Conservation (phyloP, 2,797 vertebrate species). For the Coreius guichenoti region DNA sequence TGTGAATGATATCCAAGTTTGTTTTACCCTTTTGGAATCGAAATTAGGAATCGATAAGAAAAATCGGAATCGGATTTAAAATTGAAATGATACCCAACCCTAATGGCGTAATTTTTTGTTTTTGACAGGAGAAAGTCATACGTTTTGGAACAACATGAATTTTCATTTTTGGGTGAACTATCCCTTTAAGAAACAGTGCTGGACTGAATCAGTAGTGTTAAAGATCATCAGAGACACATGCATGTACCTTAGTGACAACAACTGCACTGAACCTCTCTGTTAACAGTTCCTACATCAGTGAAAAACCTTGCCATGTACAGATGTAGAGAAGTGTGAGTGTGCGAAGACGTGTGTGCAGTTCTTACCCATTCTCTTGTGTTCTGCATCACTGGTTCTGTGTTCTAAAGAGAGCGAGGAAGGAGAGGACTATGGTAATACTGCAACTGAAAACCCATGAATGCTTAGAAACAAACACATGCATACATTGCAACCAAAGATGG, state of each 20-base stretch:
- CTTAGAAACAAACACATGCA: conserved; percentile 13
- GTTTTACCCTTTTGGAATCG: too few relatives aligned
- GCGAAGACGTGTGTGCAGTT: conserved; percentile 21
- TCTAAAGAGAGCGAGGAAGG: conserved; percentile 65
- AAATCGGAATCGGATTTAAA: too few relatives aligned
- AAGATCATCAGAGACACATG: not conserved
- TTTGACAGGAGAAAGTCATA: not conserved
- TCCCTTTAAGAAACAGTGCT: not conserved
- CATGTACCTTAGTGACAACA: conserved; percentile 21
- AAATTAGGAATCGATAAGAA: too few relatives aligned
- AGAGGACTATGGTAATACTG: conserved; percentile 32
- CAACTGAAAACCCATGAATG: conserved; percentile 30
- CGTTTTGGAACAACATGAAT: not conserved
- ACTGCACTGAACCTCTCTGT: conserved; percentile 3
- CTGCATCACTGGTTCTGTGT: conserved; percentile 70
- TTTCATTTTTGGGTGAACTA: not conserved
- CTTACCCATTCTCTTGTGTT: conserved; percentile 77
- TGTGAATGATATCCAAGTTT: too few relatives aligned
- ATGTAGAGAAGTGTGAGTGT: conserved; percentile 1
- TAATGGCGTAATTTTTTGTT: not conserved
- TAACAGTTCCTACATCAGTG: not conserved
- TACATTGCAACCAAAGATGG: not conserved
- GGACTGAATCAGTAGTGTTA: not conserved
- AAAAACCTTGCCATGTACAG: not conserved
- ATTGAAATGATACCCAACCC: too few relatives aligned